Conservation (phyloP, 2,113 vertebrate species). For the Melanostigma gelatinosum region DNA sequence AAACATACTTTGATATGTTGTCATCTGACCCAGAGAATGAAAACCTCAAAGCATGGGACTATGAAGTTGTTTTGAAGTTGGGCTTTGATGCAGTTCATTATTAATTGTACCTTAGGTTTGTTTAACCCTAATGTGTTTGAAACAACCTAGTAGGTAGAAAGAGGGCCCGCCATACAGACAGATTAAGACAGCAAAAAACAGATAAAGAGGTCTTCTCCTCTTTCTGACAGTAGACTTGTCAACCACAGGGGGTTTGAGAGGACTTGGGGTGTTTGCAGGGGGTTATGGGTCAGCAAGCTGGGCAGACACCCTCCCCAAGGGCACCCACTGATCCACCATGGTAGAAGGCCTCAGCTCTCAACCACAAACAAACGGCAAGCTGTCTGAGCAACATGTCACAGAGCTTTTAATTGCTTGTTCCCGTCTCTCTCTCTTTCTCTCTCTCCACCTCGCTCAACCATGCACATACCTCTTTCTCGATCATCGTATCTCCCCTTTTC, state of each 20-base stretch:
- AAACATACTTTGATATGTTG: conserved; percentile 68
- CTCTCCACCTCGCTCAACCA: conserved; percentile 33
- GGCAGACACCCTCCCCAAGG: conserved; percentile 77
- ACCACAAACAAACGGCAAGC: conserved; percentile 80
- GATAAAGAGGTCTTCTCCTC: conserved; percentile 76
- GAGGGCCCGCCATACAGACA: conserved; percentile 18
- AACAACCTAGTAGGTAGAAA: conserved; percentile 20
- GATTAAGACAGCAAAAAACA: conserved; percentile 64
- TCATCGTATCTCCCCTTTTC: conserved; percentile 29
- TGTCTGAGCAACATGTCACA: conserved; percentile 81
- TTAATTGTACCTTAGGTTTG: conserved; percentile 18
- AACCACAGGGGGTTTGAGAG: conserved; percentile 73
- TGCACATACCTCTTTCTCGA: conserved; percentile 33
- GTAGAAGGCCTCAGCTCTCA: conserved; percentile 73
- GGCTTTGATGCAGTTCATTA: conserved; percentile 31
- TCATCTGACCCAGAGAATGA: conserved; percentile 43
- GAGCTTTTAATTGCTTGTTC: conserved; percentile 82
- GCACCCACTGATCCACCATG: conserved; percentile 67
- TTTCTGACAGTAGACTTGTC: conserved; percentile 80
- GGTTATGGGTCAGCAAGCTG: conserved; percentile 82
- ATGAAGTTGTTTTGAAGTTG: conserved; percentile 17
- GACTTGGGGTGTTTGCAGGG: conserved; percentile 75
- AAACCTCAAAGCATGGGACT: conserved; percentile 35
- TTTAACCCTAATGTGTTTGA: conserved; percentile 28
- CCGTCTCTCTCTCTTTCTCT: conserved; percentile 57